phyloP scores from a whole-genome alignment of 2,888 invertebrate species.

The Therioaphis trifolii region DNA sequence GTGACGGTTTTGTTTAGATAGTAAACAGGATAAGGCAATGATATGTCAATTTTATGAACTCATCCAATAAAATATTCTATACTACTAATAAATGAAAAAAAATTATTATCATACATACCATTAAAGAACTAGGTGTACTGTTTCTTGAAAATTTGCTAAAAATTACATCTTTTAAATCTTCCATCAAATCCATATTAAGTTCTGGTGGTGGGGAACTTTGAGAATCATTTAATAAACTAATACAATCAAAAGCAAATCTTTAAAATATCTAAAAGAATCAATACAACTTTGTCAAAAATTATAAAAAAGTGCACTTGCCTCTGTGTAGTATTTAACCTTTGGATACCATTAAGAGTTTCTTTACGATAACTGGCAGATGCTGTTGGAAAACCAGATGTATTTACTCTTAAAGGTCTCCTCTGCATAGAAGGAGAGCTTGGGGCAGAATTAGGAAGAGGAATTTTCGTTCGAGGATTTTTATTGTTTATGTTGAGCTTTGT shows the following conservation, averaged over 20 bases:
- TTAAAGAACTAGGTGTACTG: conserved; percentile 47
- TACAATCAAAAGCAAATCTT: neutral
- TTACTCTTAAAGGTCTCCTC: conserved; percentile 55
- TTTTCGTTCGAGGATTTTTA: conserved; percentile 67
- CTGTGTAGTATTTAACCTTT: conserved; percentile 38
- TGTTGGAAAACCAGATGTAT: conserved; percentile 63
- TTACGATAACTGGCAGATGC: conserved; percentile 63
- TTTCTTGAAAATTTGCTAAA: conserved; percentile 67
- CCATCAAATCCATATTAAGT: conserved; percentile 75
- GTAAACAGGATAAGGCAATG: too few relatives aligned
- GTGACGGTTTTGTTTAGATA: too few relatives aligned
- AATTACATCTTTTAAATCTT: conserved; percentile 76
- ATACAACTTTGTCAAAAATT: neutral
- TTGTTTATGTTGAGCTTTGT: conserved; percentile 71
- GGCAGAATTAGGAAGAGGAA: conserved; percentile 72
- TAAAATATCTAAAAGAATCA: conserved; percentile 6
- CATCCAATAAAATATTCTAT: too few relatives aligned
- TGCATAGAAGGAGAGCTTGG: conserved; percentile 75
- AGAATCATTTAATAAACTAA: conserved; percentile 54
- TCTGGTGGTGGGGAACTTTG: conserved; percentile 70
- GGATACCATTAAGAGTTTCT: conserved; percentile 57
- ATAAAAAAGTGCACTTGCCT: conserved; percentile 5
- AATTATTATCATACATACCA: conserved; percentile 23
- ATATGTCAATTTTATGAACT: too few relatives aligned
- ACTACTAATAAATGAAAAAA: neutral